Percentiles rank a stretch among this genome's conserved stretches.
These are phyloP conservation scores for Apamea sordens DNA, from an alignment of 2,888 invertebrate species.

Conservation along the genomic window DNA sequence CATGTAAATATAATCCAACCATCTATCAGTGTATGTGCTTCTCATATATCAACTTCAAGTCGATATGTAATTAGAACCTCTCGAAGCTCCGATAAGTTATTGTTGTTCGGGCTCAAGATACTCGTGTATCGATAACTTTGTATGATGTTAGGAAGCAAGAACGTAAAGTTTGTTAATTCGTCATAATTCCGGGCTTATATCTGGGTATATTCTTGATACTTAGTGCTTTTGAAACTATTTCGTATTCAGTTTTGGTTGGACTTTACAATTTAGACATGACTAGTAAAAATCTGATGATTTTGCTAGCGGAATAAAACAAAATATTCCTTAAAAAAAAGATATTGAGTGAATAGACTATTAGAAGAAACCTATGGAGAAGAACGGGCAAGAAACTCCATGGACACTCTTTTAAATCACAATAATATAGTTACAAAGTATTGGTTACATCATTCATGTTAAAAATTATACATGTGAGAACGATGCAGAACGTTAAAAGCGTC, in stretches of 20 bases:
- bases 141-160: not conserved
- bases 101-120: constrained; percentile 42
- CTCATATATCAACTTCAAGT: constrained; percentile 48
- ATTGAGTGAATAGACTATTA: not conserved
- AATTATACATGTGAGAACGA: too few species aligned
- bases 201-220: not conserved
- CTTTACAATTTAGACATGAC: not conserved
- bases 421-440: too few species aligned
- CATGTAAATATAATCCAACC: constrained; percentile 39
- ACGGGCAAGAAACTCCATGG: too few species aligned
- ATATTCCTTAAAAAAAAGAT: not conserved
- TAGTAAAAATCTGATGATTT: not conserved
- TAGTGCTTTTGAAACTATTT: not conserved
- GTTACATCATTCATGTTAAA: too few species aligned
- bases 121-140: constrained; percentile 19
- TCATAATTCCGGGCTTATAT: not conserved
- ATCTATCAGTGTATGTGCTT: constrained; percentile 43
- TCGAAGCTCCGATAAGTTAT: constrained; percentile 51
- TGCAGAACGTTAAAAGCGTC: too few species aligned
- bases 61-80: constrained; percentile 56
- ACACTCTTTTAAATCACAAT: too few species aligned
- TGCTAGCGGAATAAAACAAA: not conserved
- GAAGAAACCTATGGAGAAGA: too few species aligned
- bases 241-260: not conserved
- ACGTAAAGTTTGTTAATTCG: constrained; percentile 40